Base-by-base conservation (phyloP, 2,888 invertebrate genomes). In the Drosophila recens region DNA sequence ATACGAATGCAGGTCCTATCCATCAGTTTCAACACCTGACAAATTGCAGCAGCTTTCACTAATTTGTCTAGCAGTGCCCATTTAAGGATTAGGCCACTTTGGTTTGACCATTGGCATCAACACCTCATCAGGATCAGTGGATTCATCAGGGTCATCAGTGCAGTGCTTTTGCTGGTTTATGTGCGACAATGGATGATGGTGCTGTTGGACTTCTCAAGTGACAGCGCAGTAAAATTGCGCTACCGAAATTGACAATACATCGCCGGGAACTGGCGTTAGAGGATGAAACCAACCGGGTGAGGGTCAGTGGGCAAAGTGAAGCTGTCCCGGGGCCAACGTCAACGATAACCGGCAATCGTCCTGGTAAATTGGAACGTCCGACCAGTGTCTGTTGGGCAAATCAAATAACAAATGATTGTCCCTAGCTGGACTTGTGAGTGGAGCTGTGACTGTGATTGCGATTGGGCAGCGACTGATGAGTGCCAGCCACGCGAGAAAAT, bases 371-470 rank as follows among this genome's bases (percentile, higher is more conserved):
- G 79, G 76, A 72, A 64, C 69, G 79, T 81, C 83, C 75, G 79
- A 51, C 54, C 42, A 34, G n/a, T 38, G 58, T 6, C 52, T 40
- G 61, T 36, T 73, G 80, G 72, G 49, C 79, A 86, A 82, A 85
- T 83, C 86, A 80, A 83, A 83, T 83, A 86, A 82, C 86, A 83
- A 83, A 86, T 86, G 80, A 82, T 82, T 85, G 75, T 72, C 58
- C 59, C 62, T 62, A 46, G 59, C 59, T 27, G 54, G 66, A 63
- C 17, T 53, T 42, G 65, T 30, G 67, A 62, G 46, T 56, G 59
- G 52, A 46, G 23, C 54, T 43, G 20, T 20, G 20, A 20, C 63
- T 71, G 68, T 79, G 79, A 81, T 84, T 71, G 68, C 75, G 79
- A 81, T 84, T 83, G 77, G 40, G 23, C 61, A 45, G 62, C 57